A percentile compares a stretch with the other conserved stretches of the same genome.
phyloP scores from a whole-genome alignment of 2,113 vertebrate genomes.

The Atractosteus spatula region DNA sequence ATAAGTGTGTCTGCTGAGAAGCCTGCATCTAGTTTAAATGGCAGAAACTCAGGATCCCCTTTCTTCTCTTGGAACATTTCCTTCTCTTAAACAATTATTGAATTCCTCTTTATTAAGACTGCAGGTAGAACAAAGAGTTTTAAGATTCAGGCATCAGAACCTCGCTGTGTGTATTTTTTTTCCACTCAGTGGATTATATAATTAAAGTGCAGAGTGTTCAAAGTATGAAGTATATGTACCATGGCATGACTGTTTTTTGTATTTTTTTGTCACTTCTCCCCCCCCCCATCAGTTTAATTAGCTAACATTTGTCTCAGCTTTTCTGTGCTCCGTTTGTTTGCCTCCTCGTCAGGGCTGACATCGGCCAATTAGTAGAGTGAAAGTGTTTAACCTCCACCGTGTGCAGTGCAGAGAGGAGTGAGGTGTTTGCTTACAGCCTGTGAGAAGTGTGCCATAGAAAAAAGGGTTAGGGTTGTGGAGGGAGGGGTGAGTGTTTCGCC shows the following conservation, averaged over 20 bases:
- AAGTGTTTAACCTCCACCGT: slow-evolving; percentile 80
- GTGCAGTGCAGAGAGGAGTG: slow-evolving; percentile 29
- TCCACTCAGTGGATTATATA: slow-evolving; percentile 1
- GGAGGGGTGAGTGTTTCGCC: too few species aligned
- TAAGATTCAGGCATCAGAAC: slow-evolving; percentile 1
- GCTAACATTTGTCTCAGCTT: slow-evolving; percentile 83
- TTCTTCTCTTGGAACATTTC: neutral
- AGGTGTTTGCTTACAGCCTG: slow-evolving; percentile 27
- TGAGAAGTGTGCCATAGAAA: neutral
- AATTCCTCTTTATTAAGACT: neutral
- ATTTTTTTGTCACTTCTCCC: slow-evolving; percentile 43
- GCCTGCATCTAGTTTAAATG: too few species aligned
- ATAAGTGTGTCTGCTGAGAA: too few species aligned
- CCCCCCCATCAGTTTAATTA: slow-evolving; percentile 81
- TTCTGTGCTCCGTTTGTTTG: slow-evolving; percentile 82
- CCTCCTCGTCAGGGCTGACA: slow-evolving; percentile 83
- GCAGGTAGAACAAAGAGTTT: neutral
- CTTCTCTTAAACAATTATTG: neutral
- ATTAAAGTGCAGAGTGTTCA: slow-evolving; percentile 15
- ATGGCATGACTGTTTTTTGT: slow-evolving; percentile 25
- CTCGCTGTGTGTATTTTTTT: neutral
- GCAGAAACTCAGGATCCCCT: too few species aligned
- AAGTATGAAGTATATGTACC: slow-evolving; percentile 26
- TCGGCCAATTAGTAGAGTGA: slow-evolving; percentile 87
- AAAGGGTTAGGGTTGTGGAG: neutral